These are phyloP conservation scores for Helicolenus hilgendorfi DNA, from an alignment of 2,797 vertebrate genomes.

Conservation along the genomic window DNA sequence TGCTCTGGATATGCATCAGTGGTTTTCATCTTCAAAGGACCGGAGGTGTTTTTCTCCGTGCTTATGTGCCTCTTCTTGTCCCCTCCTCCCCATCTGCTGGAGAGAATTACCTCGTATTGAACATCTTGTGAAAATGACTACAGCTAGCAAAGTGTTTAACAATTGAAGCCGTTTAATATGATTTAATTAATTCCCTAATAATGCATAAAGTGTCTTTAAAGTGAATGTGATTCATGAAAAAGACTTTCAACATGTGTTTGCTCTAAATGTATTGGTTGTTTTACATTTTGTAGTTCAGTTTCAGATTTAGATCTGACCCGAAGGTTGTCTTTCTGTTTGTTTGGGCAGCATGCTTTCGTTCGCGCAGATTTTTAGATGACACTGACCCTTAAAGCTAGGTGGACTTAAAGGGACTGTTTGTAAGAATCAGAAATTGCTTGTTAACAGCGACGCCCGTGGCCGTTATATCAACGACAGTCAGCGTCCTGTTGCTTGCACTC, in stretches of 20 bases:
- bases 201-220: background rate
- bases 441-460: rapidly evolving
- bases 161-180: background rate
- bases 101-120: conserved; percentile 2
- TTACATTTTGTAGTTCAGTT: background rate
- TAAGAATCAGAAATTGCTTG: too few relatives aligned
- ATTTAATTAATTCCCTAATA: background rate
- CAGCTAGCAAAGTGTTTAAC: background rate
- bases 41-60: background rate
- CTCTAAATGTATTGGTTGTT: background rate
- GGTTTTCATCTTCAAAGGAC: conserved; percentile 35
- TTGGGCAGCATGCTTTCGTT: too few relatives aligned
- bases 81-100: conserved; percentile 48
- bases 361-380: too few relatives aligned
- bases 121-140: background rate
- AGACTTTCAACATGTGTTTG: background rate
- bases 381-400: rapidly evolving
- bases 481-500: too few relatives aligned
- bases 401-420: too few relatives aligned
- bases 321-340: too few relatives aligned
- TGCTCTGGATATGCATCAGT: conserved; percentile 17
- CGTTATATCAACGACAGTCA: too few relatives aligned
- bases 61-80: background rate
- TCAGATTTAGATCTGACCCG: background rate
- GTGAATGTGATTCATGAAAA: background rate